These are phyloP conservation scores for Laothoe populi DNA, from an alignment of 2,888 invertebrate genomes.

Conservation along the genomic window DNA sequence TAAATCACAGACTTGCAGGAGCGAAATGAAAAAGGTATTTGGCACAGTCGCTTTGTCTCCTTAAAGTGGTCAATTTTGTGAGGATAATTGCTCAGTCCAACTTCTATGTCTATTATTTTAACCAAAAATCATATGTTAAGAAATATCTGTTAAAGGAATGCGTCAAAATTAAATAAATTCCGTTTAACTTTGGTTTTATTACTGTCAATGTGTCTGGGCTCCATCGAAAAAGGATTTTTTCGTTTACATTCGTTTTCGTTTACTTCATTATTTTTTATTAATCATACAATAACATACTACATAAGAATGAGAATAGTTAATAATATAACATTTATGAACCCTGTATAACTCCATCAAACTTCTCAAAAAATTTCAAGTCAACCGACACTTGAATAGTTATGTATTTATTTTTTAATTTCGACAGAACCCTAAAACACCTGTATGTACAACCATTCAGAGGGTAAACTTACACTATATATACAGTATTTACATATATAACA, in stretches of 20 bases:
- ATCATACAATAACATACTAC: no score
- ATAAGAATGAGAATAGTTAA: neutral
- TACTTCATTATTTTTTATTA: no score
- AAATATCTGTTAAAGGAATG: neutral
- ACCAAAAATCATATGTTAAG: neutral
- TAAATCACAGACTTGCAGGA: no score
- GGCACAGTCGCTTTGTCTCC: no score
- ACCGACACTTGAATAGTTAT: neutral
- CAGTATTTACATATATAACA: constrained; percentile 15
- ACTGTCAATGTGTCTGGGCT: neutral
- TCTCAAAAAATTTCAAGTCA: neutral
- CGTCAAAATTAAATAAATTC: neutral
- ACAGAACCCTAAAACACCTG: constrained; percentile 4
- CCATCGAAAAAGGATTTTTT: neutral
- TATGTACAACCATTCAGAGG: constrained; percentile 9
- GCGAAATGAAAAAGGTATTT: no score
- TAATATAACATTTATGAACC: neutral
- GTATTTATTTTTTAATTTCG: constrained; percentile 3
- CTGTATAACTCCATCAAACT: constrained; percentile 4
- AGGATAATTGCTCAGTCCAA: neutral
- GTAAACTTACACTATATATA: constrained; percentile 11
- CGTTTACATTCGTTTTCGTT: no score
- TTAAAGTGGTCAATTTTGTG: no score
- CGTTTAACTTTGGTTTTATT: constrained; percentile 8
- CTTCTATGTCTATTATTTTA: neutral